These are phyloP conservation scores for Polypedilum vanderplanki DNA, from an alignment of 1,140 invertebrate species.

Conservation along the genomic window DNA sequence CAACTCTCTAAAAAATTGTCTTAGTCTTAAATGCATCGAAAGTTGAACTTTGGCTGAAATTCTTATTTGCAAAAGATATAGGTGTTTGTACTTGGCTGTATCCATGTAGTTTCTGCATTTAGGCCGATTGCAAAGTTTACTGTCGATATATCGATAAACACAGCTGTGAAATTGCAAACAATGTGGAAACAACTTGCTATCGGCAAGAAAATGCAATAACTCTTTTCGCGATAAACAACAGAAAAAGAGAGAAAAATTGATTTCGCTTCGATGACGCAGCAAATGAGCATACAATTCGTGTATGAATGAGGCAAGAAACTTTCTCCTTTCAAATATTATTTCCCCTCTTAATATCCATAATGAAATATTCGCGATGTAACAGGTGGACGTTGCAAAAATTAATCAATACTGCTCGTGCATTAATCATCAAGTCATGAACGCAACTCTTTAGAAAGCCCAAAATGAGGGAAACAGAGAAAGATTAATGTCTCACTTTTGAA, in stretches of 20 bases:
- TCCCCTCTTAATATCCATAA: not conserved
- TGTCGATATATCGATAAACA: slow-evolving; percentile 10
- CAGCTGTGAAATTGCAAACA: slow-evolving; percentile 17
- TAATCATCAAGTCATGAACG: not conserved
- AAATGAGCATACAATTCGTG: not conserved
- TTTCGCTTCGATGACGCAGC: slow-evolving; percentile 8
- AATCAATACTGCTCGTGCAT: not conserved
- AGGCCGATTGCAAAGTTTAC: not conserved
- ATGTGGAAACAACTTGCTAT: not conserved
- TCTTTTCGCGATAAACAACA: not conserved
- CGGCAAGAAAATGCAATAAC: not conserved
- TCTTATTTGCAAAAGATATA: too few species aligned
- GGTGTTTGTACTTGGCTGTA: too few species aligned
- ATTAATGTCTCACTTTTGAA: not conserved
- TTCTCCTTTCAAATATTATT: slow-evolving; percentile 7
- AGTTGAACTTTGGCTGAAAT: too few species aligned
- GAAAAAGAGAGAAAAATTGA: not conserved
- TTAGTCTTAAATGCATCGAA: too few species aligned
- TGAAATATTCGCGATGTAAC: not conserved
- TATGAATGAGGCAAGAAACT: slow-evolving; percentile 12
- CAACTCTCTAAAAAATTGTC: too few species aligned
- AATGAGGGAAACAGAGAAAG: not conserved
- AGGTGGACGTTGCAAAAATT: not conserved
- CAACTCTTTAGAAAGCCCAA: not conserved
- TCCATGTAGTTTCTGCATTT: not conserved